phyloP scores from a whole-genome alignment of 2,888 invertebrate species.

The Nemoura dubitans region DNA sequence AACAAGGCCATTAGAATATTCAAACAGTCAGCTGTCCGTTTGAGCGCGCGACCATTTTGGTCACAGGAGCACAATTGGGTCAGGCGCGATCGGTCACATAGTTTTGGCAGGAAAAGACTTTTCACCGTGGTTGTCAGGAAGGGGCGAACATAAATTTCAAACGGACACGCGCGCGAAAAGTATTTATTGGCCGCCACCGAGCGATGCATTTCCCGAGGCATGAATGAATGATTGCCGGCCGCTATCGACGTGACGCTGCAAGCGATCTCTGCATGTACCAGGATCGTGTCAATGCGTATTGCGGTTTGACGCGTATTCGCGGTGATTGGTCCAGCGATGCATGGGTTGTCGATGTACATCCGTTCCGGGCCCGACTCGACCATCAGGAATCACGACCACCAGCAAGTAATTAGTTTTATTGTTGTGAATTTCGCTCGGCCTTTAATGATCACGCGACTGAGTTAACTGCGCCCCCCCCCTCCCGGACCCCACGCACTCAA shows the following conservation, averaged over 20 bases:
- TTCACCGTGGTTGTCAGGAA: neutral
- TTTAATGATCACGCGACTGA: neutral
- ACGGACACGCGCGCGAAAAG: neutral
- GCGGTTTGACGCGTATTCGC: too few species aligned
- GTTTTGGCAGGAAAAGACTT: neutral
- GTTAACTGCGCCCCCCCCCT: neutral
- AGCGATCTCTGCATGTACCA: too few species aligned
- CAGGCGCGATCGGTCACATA: neutral
- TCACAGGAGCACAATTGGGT: neutral
- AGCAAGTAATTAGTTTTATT: conserved; percentile 24
- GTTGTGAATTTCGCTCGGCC: conserved; percentile 17
- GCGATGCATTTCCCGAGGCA: neutral
- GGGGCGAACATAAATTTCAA: neutral
- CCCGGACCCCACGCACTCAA: neutral
- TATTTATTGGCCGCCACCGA: neutral
- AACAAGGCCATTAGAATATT: neutral
- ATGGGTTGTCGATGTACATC: too few species aligned
- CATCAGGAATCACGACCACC: neutral
- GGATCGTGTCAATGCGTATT: too few species aligned
- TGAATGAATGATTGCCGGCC: neutral
- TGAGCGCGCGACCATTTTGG: too few species aligned
- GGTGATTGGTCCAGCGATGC: too few species aligned
- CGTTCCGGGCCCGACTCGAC: too few species aligned
- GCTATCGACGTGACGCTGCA: neutral
- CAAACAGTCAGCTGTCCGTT: neutral